Percentiles rank a stretch among this genome's conserved stretches.
These are phyloP conservation scores for Poeciliopsis turrubarensis DNA, from an alignment of 2,113 vertebrate genomes.

Conservation along the genomic window DNA sequence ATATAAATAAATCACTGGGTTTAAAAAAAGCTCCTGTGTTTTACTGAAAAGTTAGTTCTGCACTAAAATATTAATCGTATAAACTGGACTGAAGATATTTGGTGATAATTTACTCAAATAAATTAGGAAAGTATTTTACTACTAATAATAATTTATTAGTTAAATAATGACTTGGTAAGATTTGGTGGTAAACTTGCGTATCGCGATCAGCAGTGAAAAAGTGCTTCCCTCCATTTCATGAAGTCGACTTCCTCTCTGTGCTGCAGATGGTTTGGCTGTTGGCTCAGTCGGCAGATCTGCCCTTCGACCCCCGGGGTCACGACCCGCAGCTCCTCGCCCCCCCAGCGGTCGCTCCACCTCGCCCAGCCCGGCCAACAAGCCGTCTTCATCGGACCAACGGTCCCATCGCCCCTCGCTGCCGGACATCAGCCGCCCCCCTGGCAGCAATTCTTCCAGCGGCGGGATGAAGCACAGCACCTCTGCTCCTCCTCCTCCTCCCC, in stretches of 20 bases:
- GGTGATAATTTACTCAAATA: no score
- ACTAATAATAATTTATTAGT: no score
- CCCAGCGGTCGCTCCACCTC: slow-evolving; percentile 69
- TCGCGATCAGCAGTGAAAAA: no score
- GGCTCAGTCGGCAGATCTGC: slow-evolving; percentile 81
- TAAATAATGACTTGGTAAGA: no score
- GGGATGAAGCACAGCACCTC: slow-evolving; percentile 92
- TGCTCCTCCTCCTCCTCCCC: slow-evolving; percentile 87
- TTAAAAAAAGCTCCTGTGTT: no score
- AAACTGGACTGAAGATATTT: no score
- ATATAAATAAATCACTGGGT: no score
- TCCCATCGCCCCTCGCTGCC: slow-evolving; percentile 89
- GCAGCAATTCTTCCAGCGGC: slow-evolving; percentile 44
- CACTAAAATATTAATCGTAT: no score
- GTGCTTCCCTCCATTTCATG: not conserved
- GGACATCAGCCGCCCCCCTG: slow-evolving; percentile 84
- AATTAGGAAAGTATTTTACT: no score
- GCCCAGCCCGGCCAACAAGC: slow-evolving; percentile 64
- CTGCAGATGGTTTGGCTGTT: slow-evolving; percentile 83
- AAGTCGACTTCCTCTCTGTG: slow-evolving; percentile 3
- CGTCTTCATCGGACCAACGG: slow-evolving; percentile 81
- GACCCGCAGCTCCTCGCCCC: slow-evolving; percentile 86
- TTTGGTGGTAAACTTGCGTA: no score
- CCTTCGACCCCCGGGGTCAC: slow-evolving; percentile 82
- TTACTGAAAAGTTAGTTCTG: no score